These are phyloP conservation scores for Apodemus speciosus DNA, from an alignment of 2,113 vertebrate genomes.

Conservation along the genomic window DNA sequence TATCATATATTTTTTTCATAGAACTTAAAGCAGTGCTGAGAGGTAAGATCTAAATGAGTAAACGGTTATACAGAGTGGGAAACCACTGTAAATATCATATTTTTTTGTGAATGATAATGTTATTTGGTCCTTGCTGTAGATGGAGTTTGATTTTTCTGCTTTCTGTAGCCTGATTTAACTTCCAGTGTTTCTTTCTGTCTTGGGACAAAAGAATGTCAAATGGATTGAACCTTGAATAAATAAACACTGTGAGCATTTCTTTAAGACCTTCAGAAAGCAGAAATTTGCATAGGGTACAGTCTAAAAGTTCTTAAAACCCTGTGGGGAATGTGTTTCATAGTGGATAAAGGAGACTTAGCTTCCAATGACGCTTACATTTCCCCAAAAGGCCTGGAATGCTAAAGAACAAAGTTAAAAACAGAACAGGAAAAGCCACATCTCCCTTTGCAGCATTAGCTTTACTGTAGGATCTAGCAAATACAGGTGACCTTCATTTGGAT, in stretches of 20 bases:
- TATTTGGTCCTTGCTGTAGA: conserved; percentile 9
- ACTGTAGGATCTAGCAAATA: conserved; percentile 1
- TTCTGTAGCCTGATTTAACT: background rate
- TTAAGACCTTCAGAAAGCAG: conserved; percentile 43
- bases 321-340: conserved; percentile 21
- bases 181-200: background rate
- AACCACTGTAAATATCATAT: background rate
- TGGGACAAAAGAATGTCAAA: conserved; percentile 29
- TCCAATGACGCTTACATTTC: conserved; percentile 8
- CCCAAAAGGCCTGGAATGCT: background rate
- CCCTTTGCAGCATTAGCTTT: conserved; percentile 1
- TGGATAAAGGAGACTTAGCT: conserved; percentile 47
- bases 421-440: conserved; percentile 11
- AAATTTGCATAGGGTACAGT: background rate
- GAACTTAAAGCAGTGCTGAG: background rate
- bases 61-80: background rate
- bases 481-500: background rate
- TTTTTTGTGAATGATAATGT: conserved; percentile 27
- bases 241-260: background rate
- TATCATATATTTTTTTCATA: background rate
- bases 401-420: conserved; percentile 34
- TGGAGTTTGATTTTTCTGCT: background rate
- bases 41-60: background rate
- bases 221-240: conserved; percentile 11
- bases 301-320: conserved; percentile 32